These are phyloP conservation scores for Callipepla squamata DNA, from an alignment of 2,113 vertebrate species.

Conservation along the genomic window DNA sequence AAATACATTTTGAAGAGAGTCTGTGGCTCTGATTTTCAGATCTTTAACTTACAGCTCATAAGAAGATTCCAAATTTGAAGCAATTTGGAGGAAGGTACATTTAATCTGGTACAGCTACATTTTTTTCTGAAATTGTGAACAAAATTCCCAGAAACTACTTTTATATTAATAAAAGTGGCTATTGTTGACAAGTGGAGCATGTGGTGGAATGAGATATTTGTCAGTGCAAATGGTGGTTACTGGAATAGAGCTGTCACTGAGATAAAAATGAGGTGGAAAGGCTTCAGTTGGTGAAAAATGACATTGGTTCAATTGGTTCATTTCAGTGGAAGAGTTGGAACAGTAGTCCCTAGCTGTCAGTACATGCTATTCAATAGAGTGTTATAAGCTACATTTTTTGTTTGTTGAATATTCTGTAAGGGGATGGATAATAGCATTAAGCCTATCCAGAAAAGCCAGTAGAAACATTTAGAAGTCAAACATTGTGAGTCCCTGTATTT, in stretches of 20 bases:
- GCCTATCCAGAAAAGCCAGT: background rate
- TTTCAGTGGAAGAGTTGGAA: slow-evolving; percentile 15
- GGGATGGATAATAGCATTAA: slow-evolving; percentile 15
- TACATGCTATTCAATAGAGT: slow-evolving; percentile 18
- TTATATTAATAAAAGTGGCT: slow-evolving; percentile 22
- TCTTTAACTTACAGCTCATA: background rate
- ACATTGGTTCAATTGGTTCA: slow-evolving; percentile 63
- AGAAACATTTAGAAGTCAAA: slow-evolving; percentile 5
- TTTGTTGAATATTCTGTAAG: slow-evolving; percentile 27
- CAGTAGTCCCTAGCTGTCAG: slow-evolving; percentile 39
- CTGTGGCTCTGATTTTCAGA: background rate
- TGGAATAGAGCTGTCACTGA: slow-evolving; percentile 41
- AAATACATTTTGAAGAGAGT: background rate
- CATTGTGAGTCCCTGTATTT: fast-evolving
- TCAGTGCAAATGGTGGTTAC: slow-evolving; percentile 65
- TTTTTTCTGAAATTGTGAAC: slow-evolving; percentile 14
- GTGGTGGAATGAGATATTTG: slow-evolving; percentile 59
- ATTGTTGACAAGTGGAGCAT: slow-evolving; percentile 62
- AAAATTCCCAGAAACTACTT: slow-evolving; percentile 51
- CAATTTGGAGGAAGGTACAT: background rate
- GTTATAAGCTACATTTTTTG: slow-evolving; percentile 10
- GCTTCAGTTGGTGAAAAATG: slow-evolving; percentile 59
- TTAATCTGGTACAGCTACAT: background rate
- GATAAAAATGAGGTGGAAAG: slow-evolving; percentile 62
- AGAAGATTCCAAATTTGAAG: background rate